Percentiles rank a stretch among this genome's conserved stretches.
phyloP scores from a whole-genome alignment of 2,888 invertebrate species.

The Phengaris alcon region DNA sequence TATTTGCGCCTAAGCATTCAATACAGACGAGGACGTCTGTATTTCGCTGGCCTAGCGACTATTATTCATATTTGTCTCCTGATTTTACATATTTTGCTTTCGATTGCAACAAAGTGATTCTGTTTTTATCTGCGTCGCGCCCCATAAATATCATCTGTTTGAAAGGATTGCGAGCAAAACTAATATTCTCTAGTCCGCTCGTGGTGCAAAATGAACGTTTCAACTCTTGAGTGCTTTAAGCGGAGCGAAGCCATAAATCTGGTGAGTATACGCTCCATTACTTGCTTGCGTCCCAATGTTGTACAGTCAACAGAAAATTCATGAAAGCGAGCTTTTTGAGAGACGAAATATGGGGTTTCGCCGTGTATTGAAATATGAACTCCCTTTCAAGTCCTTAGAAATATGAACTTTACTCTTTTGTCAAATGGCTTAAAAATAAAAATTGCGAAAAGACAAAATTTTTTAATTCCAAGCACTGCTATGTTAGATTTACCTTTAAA shows the following conservation, averaged over 20 bases:
- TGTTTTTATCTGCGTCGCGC: constrained; percentile 29
- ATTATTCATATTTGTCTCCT: constrained; percentile 3
- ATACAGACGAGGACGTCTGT: not conserved
- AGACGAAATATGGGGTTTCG: constrained; percentile 10
- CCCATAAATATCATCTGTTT: constrained; percentile 41
- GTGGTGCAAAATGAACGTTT: constrained; percentile 47
- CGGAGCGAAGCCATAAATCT: constrained; percentile 48
- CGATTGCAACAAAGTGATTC: constrained; percentile 26
- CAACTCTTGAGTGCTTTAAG: constrained; percentile 46
- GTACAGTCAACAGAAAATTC: constrained; percentile 27
- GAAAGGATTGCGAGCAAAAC: constrained; percentile 43
- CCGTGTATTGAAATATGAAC: constrained; percentile 16
- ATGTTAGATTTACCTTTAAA: not conserved
- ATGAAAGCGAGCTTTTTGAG: constrained; percentile 14
- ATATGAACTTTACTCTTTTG: constrained; percentile 9
- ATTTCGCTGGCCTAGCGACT: not conserved
- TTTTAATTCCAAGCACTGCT: not conserved
- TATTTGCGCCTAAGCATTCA: not conserved
- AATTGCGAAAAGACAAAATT: not conserved
- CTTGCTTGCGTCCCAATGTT: constrained; percentile 41
- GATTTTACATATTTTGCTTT: not conserved
- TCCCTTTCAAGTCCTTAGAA: constrained; percentile 10
- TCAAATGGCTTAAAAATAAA: not conserved
- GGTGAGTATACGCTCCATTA: constrained; percentile 48
- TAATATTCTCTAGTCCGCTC: constrained; percentile 44